Evolutionary conservation across 2,888 invertebrate species (phyloP).

Genomic region (Mesorhabditis spiculigera): DNA sequence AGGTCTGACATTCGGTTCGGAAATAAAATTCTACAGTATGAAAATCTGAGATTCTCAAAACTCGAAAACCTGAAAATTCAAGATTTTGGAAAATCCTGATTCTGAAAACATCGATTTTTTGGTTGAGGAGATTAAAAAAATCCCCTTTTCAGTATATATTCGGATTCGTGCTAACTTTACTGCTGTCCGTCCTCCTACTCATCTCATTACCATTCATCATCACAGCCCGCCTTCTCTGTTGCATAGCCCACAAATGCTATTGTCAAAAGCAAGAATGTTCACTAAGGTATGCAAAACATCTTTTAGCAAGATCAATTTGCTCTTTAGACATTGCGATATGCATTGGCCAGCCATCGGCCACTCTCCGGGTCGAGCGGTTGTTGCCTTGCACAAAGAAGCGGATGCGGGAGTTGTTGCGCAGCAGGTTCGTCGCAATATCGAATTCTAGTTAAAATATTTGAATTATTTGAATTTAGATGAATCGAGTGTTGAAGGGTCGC

Average conservation of each 20-base stretch:
- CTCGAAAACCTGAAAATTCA: no score
- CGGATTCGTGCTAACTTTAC: background rate
- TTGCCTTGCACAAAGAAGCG: constrained; percentile 1
- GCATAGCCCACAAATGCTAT: background rate
- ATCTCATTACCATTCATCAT: background rate
- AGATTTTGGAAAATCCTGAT: no score
- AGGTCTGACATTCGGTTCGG: no score
- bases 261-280: background rate
- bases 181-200: background rate
- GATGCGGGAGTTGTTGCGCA: background rate
- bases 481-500: background rate
- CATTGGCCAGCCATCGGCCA: background rate
- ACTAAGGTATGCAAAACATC: background rate
- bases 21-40: no score
- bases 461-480: background rate
- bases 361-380: background rate
- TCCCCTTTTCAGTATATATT: background rate
- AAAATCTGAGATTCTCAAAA: no score
- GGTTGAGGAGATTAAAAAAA: background rate
- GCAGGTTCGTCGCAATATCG: background rate
- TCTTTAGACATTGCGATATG: background rate
- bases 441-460: background rate
- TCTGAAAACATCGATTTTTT: no score
- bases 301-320: background rate
- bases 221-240: background rate